A percentile compares a stretch with the other conserved stretches of the same genome.
Conservation (phyloP, 2,797 vertebrate genomes). For the Calcarius lapponicus region DNA sequence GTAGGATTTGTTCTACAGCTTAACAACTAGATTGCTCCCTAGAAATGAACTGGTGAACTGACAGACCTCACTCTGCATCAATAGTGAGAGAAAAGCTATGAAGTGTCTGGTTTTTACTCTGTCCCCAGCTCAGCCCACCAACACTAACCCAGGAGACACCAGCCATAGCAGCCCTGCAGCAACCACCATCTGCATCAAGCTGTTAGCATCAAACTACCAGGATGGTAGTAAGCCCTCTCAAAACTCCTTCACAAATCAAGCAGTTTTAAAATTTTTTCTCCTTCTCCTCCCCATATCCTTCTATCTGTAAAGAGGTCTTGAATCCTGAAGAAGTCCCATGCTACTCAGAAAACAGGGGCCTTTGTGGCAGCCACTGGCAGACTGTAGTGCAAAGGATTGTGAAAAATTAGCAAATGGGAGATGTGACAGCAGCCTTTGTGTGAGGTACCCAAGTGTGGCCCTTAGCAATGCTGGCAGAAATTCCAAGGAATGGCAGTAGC, state of each 20-base stretch:
- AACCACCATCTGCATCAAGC: background rate
- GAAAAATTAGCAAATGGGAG: background rate
- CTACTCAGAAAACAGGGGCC: background rate
- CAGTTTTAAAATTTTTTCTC: background rate
- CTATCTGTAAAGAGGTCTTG: background rate
- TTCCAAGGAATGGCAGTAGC: background rate
- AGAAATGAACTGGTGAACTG: background rate
- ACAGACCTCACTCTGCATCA: background rate
- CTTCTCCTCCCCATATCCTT: background rate
- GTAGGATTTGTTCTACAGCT: background rate
- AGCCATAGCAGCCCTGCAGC: background rate
- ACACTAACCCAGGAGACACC: background rate
- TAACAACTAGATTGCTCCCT: background rate
- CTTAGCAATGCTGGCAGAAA: background rate
- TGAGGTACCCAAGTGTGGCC: fast-evolving
- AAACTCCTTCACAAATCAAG: background rate
- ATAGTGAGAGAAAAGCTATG: background rate
- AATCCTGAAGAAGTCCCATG: background rate
- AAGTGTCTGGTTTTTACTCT: background rate
- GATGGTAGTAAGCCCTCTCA: background rate
- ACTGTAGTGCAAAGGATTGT: background rate
- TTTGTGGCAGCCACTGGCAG: background rate
- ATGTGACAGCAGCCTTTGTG: background rate
- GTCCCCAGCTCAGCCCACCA: background rate
- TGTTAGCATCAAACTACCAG: background rate